phyloP scores from a whole-genome alignment of 2,888 invertebrate genomes.

The Perizoma flavofasciatum region DNA sequence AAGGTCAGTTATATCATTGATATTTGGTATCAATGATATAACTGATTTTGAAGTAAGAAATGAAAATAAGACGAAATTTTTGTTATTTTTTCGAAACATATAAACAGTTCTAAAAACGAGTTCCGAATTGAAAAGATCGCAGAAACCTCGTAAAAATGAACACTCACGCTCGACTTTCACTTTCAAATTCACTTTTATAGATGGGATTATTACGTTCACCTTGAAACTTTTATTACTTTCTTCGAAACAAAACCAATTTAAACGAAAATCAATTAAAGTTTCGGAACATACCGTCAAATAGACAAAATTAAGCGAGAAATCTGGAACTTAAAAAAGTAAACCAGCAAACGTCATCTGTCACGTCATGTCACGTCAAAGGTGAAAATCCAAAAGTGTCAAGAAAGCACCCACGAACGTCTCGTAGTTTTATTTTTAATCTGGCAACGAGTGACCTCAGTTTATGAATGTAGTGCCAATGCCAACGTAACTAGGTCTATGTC shows the following conservation, averaged over 20 bases:
- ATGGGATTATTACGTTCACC: constrained; percentile 34
- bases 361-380: constrained; percentile 24
- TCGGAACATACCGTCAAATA: constrained; percentile 1
- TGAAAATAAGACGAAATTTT: background rate
- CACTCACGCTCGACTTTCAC: constrained; percentile 38
- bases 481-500: constrained; percentile 81
- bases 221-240: constrained; percentile 37
- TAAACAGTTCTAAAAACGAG: background rate
- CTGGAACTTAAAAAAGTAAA: constrained; percentile 17
- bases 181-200: constrained; percentile 41
- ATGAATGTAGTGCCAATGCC: constrained; percentile 84
- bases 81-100: background rate
- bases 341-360: constrained; percentile 19
- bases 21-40: background rate
- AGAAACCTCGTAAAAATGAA: constrained; percentile 33
- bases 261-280: constrained; percentile 27
- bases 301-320: constrained; percentile 2
- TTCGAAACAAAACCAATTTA: constrained; percentile 20
- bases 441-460: constrained; percentile 75
- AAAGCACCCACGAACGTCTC: constrained; percentile 52
- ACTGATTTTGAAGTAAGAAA: background rate
- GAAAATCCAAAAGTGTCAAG: constrained; percentile 52
- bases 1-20: background rate
- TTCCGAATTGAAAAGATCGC: constrained; percentile 13
- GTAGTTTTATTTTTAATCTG: constrained; percentile 76